Percentiles rank a stretch among this genome's conserved stretches.
phyloP scores from a whole-genome alignment of 2,797 vertebrate genomes.

The Silurus lanzhouensis region DNA sequence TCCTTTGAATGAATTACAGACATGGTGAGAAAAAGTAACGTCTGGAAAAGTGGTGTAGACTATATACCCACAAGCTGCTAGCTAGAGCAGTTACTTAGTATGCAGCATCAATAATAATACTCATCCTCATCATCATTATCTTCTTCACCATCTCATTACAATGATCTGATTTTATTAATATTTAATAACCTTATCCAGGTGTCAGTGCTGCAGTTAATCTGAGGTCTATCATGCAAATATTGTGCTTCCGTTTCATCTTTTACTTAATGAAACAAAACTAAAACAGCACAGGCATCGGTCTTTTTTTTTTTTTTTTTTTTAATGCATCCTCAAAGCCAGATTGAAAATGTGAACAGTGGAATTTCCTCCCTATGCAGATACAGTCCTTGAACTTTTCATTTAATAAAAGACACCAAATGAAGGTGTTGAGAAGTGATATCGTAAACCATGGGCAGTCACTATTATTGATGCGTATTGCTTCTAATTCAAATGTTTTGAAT shows the following conservation, averaged over 20 bases:
- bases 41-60: constrained; percentile 3
- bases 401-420: neutral
- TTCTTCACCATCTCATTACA: neutral
- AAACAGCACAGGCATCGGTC: neutral
- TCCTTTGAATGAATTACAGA: neutral
- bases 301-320: neutral
- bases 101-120: neutral
- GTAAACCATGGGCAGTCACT: neutral
- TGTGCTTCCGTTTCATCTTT: neutral
- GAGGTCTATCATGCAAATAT: neutral
- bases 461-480: neutral
- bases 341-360: neutral
- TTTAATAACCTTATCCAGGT: neutral
- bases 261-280: neutral
- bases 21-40: neutral
- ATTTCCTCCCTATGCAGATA: neutral
- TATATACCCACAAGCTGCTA: neutral
- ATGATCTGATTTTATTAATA: neutral
- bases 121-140: neutral
- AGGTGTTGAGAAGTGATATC: neutral
- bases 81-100: neutral
- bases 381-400: neutral
- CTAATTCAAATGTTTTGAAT: neutral
- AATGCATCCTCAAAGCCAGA: neutral
- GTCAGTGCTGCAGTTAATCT: neutral